phyloP scores from a whole-genome alignment of 2,113 vertebrate species.

The Macheiramphus alcinus region DNA sequence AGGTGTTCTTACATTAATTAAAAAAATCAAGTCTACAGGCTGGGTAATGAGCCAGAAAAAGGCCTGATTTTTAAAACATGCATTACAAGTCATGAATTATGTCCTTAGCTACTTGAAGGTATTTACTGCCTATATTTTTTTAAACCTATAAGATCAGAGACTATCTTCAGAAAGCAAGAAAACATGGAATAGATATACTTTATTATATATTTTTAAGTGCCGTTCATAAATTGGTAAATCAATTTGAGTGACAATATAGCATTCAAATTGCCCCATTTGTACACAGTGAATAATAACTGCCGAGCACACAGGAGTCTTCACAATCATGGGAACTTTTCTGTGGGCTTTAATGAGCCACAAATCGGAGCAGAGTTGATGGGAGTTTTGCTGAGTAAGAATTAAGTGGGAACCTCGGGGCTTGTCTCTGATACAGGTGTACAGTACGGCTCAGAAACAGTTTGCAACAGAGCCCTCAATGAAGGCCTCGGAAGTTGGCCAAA shows the following conservation, averaged over 20 bases:
- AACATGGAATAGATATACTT: background rate
- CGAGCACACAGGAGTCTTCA: accelerated
- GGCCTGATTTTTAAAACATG: conserved; percentile 45
- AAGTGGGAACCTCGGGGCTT: background rate
- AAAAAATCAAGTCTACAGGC: conserved; percentile 48
- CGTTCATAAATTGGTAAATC: background rate
- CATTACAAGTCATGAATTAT: conserved; percentile 55
- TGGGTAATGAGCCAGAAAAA: conserved; percentile 68
- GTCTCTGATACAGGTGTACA: background rate
- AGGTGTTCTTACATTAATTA: conserved; percentile 66
- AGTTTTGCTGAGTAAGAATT: conserved; percentile 18
- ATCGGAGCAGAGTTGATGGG: background rate
- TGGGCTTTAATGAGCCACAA: background rate
- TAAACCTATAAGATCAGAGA: background rate
- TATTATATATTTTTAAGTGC: background rate
- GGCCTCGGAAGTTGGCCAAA: background rate
- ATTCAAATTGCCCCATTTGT: background rate
- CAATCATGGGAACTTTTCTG: background rate
- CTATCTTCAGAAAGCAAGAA: background rate
- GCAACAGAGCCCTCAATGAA: background rate
- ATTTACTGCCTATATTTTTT: background rate
- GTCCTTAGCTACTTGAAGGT: background rate
- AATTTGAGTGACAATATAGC: background rate
- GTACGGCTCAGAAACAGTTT: background rate
- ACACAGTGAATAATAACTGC: background rate